Evolutionary conservation across 2,113 vertebrate genomes (phyloP).

Genomic region (Anguilla rostrata): DNA sequence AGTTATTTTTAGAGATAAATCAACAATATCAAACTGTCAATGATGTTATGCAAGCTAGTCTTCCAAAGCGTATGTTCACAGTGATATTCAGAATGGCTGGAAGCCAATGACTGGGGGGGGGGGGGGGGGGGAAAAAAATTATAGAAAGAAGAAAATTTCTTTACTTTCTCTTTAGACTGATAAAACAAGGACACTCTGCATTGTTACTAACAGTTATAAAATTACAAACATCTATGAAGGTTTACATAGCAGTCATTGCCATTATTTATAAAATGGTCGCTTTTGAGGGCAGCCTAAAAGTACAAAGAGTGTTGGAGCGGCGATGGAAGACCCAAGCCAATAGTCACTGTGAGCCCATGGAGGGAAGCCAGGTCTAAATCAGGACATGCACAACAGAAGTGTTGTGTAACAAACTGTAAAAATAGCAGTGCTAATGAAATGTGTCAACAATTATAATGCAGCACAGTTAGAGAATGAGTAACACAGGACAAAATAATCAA

Average conservation of each 20-base stretch:
- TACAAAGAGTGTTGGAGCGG: slow-evolving; percentile 66
- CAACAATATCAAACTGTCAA: slow-evolving; percentile 79
- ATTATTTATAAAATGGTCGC: slow-evolving; percentile 67
- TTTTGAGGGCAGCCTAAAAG: slow-evolving; percentile 74
- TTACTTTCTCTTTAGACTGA: slow-evolving; percentile 60
- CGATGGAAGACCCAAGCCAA: slow-evolving; percentile 14
- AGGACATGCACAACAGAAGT: slow-evolving; percentile 65
- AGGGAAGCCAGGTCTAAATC: slow-evolving; percentile 58
- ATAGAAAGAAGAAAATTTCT: slow-evolving; percentile 41
- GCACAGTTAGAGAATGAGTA: slow-evolving; percentile 65
- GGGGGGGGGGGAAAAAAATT: slow-evolving; percentile 24
- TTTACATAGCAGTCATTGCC: slow-evolving; percentile 83
- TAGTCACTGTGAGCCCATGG: slow-evolving; percentile 26
- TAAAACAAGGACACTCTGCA: slow-evolving; percentile 66
- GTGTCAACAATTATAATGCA: slow-evolving; percentile 63
- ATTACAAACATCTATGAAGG: slow-evolving; percentile 97
- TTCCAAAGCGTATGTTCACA: slow-evolving; percentile 93
- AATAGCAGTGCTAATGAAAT: slow-evolving; percentile 59
- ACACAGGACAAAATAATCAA: slow-evolving; percentile 71
- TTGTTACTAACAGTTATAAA: slow-evolving; percentile 83
- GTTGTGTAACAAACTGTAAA: slow-evolving; percentile 48
- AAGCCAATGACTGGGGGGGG: slow-evolving; percentile 56
- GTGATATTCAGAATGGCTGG: slow-evolving; percentile 96
- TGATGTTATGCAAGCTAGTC: slow-evolving; percentile 81
- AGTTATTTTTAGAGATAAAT: slow-evolving; percentile 79